A percentile compares a stretch with the other conserved stretches of the same genome.
Evolutionary conservation across 2,888 invertebrate genomes (phyloP).

Genomic region (Diarsia brunnea): DNA sequence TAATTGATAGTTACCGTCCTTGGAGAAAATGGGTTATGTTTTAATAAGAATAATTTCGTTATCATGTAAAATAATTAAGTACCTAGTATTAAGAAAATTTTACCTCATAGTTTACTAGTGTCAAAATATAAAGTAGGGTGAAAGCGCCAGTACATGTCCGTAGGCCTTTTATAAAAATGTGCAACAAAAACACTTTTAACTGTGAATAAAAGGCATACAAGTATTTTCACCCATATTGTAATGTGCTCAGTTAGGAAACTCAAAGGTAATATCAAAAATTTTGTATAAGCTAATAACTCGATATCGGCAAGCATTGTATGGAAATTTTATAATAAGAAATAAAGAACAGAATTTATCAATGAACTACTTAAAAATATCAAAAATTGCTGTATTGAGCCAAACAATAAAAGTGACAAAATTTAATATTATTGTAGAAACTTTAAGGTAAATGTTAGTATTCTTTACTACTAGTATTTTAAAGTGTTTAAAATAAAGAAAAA

Average conservation of each 20-base stretch:
- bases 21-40: conserved; percentile 59
- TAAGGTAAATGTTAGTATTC: conserved; percentile 39
- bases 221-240: conserved; percentile 50
- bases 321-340: conserved; percentile 14
- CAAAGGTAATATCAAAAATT: conserved; percentile 24
- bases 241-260: conserved; percentile 55
- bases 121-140: conserved; percentile 50
- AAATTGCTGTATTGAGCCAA: conserved; percentile 33
- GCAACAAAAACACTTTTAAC: conserved; percentile 16
- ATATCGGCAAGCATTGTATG: conserved; percentile 44
- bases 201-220: conserved; percentile 24
- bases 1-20: conserved; percentile 71
- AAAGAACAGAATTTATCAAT: conserved; percentile 28
- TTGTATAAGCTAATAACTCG: conserved; percentile 23
- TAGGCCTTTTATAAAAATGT: conserved; percentile 26
- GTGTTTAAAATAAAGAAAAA: conserved; percentile 30
- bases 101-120: conserved; percentile 65
- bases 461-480: conserved; percentile 40
- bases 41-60: conserved; percentile 41
- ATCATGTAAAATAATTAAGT: conserved; percentile 34
- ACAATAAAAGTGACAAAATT: conserved; percentile 55
- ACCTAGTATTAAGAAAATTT: conserved; percentile 51
- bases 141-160: conserved; percentile 44
- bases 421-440: conserved; percentile 11
- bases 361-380: conserved; percentile 47